Evolutionary conservation across 2,797 vertebrate genomes (phyloP).

Genomic region (Syngnathus rostellatus): DNA sequence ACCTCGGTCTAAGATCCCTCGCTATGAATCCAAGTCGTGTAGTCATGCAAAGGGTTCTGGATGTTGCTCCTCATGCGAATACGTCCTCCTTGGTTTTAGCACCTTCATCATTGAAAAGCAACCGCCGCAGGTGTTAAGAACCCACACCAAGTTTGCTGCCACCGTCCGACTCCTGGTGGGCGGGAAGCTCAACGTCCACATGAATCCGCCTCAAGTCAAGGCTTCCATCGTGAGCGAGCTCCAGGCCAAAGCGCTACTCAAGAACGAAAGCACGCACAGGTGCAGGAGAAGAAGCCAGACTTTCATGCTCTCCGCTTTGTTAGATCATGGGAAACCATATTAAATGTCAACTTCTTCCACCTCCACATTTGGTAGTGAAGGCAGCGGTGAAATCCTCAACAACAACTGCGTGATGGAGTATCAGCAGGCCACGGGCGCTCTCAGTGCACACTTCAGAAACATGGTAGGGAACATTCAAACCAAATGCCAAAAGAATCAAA

Average conservation of each 20-base stretch:
- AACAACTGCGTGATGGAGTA: slow-evolving; percentile 97
- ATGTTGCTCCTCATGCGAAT: not conserved
- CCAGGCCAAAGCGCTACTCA: slow-evolving; percentile 92
- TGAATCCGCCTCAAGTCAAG: slow-evolving; percentile 98
- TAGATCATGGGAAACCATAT: not conserved
- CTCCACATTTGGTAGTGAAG: slow-evolving; percentile 69
- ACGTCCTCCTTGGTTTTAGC: slow-evolving; percentile 48
- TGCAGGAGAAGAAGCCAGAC: slow-evolving; percentile 21
- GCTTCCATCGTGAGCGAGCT: slow-evolving; percentile 96
- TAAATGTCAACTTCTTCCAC: slow-evolving; percentile 5
- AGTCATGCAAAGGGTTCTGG: not conserved
- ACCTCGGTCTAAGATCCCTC: not conserved
- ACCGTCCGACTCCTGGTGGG: slow-evolving; percentile 92
- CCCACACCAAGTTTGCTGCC: slow-evolving; percentile 94
- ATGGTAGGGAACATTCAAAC: slow-evolving; percentile 67
- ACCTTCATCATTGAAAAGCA: slow-evolving; percentile 99
- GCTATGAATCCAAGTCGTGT: not conserved
- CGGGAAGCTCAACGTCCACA: slow-evolving; percentile 94
- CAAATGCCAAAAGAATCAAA: too few relatives aligned
- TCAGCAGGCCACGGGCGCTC: slow-evolving; percentile 71
- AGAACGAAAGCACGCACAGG: slow-evolving; percentile 84
- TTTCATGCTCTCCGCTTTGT: not conserved
- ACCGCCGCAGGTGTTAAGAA: slow-evolving; percentile 91
- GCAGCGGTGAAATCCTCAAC: slow-evolving; percentile 93
- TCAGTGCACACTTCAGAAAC: slow-evolving; percentile 84